A percentile compares a stretch with the other conserved stretches of the same genome.
Conservation (phyloP, 2,113 vertebrate genomes). For the Larimichthys crocea region DNA sequence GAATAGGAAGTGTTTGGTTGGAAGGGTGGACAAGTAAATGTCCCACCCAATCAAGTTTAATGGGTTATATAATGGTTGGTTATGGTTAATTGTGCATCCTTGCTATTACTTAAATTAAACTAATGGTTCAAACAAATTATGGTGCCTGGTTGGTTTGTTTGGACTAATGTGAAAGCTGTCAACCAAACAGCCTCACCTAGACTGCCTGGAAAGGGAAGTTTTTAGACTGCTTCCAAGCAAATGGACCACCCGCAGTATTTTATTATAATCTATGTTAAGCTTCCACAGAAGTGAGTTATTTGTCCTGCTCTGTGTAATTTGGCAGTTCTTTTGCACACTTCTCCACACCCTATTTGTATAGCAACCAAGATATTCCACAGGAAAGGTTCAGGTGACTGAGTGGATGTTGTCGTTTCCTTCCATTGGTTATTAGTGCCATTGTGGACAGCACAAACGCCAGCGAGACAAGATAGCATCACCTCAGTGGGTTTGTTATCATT, state of each 20-base stretch:
- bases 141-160: neutral
- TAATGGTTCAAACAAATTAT: too few species aligned
- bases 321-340: neutral
- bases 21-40: neutral
- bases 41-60: neutral
- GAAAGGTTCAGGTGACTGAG: constrained; percentile 20
- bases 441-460: neutral
- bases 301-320: neutral
- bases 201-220: neutral
- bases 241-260: neutral
- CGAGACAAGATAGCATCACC: constrained; percentile 10
- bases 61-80: neutral
- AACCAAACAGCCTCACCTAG: neutral
- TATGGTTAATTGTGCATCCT: neutral
- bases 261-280: neutral
- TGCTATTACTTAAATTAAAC: neutral
- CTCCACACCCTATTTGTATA: neutral
- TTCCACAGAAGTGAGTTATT: neutral
- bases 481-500: neutral
- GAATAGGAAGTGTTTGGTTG: neutral
- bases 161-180: neutral
- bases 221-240: neutral
- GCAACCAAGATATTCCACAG: constrained; percentile 1
- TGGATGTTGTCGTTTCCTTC: constrained; percentile 24
- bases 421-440: neutral